phyloP scores from a whole-genome alignment of 2,888 invertebrate genomes.

The Ypsolopha sequella region DNA sequence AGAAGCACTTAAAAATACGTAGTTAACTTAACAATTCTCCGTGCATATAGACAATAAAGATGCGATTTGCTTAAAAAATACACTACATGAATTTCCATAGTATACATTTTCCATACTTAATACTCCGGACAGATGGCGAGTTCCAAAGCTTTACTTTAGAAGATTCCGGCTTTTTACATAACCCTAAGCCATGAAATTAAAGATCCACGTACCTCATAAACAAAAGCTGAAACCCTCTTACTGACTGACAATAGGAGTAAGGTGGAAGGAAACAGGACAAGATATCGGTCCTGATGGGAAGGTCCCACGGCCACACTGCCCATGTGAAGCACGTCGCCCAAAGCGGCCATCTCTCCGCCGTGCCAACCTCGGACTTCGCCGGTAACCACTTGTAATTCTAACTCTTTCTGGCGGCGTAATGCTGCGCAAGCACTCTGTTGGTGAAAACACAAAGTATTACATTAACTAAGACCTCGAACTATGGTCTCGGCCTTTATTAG shows the following conservation, averaged over 20 bases:
- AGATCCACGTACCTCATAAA: slow-evolving; percentile 81
- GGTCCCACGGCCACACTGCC: slow-evolving; percentile 91
- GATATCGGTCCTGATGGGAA: slow-evolving; percentile 89
- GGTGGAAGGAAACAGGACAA: slow-evolving; percentile 91
- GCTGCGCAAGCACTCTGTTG: slow-evolving; percentile 86
- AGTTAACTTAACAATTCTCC: no score
- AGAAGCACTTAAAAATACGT: no score
- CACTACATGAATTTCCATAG: no score
- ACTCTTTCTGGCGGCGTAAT: slow-evolving; percentile 92
- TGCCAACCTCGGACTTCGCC: slow-evolving; percentile 97
- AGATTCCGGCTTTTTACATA: slow-evolving; percentile 1
- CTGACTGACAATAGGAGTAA: slow-evolving; percentile 92
- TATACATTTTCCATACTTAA: no score
- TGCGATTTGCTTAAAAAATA: no score
- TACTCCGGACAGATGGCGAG: no score
- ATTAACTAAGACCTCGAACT: no score
- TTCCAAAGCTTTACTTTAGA: no score
- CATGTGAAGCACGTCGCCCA: slow-evolving; percentile 93
- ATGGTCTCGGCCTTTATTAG: no score
- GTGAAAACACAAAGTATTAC: no score
- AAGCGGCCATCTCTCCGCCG: slow-evolving; percentile 70
- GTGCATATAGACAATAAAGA: no score
- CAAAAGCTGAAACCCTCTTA: slow-evolving; percentile 92
- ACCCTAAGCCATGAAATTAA: background rate
- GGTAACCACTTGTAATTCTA: slow-evolving; percentile 94